phyloP scores from a whole-genome alignment of 2,113 vertebrate species.

The Phoenicopterus ruber region DNA sequence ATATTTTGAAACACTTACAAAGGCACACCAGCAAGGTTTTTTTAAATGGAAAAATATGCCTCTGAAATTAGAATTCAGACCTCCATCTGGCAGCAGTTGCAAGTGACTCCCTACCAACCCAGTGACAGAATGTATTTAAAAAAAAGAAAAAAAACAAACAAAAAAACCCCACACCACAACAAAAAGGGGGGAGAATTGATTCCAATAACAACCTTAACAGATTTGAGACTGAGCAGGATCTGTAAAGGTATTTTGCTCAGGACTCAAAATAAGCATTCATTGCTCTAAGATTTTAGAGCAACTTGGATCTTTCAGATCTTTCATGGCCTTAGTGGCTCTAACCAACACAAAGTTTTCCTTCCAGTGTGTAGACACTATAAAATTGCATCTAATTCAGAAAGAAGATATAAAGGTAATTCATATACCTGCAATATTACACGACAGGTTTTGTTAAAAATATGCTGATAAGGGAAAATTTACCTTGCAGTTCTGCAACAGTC shows the following conservation, averaged over 20 bases:
- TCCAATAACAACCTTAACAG: not conserved
- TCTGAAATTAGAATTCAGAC: not conserved
- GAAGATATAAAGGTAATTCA: not conserved
- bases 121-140: not conserved
- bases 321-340: not conserved
- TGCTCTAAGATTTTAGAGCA: not conserved
- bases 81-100: not conserved
- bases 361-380: not conserved
- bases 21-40: not conserved
- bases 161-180: too few relatives aligned
- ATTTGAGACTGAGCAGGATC: not conserved
- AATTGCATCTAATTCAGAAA: not conserved
- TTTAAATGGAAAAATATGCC: not conserved
- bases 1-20: not conserved
- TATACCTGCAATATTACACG: not conserved
- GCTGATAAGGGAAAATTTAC: constrained; percentile 68
- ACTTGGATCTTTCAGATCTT: not conserved
- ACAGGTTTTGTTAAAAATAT: not conserved
- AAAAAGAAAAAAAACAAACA: not conserved
- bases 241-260: not conserved
- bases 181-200: accelerated
- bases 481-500: constrained; percentile 98
- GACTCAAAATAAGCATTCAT: not conserved
- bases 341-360: not conserved
- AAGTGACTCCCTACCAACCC: not conserved